Evolutionary conservation across 2,113 vertebrate genomes (phyloP).

Genomic region (Turnix velox): DNA sequence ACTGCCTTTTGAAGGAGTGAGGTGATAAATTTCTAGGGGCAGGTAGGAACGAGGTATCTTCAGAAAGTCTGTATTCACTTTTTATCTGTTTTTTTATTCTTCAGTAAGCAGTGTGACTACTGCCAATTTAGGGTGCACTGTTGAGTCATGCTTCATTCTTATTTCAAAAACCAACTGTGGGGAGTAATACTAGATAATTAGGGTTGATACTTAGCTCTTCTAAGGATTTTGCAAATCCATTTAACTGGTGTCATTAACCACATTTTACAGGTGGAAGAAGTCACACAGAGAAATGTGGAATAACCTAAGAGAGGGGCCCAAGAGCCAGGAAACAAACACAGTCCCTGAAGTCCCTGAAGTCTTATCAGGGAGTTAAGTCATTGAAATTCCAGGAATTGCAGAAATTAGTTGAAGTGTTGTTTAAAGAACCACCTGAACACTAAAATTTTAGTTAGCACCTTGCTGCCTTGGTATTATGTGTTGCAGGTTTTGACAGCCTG

Average conservation of each 20-base stretch:
- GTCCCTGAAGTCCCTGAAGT: not conserved
- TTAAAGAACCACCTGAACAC: not conserved
- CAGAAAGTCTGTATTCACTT: not conserved
- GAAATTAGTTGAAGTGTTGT: not conserved
- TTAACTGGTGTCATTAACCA: not conserved
- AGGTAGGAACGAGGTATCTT: not conserved
- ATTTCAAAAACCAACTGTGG: not conserved
- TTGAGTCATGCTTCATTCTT: not conserved
- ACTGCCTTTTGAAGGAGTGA: not conserved
- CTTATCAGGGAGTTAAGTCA: not conserved
- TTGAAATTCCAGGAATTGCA: not conserved
- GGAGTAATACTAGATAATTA: not conserved
- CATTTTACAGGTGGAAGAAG: not conserved
- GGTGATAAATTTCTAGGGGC: not conserved
- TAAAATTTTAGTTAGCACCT: not conserved
- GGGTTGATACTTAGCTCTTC: not conserved
- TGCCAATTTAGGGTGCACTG: not conserved
- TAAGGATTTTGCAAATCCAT: not conserved
- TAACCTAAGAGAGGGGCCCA: not conserved
- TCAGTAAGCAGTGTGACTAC: accelerated
- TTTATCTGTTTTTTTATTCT: not conserved
- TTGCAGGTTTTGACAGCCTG: not conserved
- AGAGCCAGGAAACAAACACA: not conserved
- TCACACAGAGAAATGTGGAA: not conserved
- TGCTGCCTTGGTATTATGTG: not conserved